Conservation (phyloP, 2,113 vertebrate species). For the Heteronetta atricapilla region DNA sequence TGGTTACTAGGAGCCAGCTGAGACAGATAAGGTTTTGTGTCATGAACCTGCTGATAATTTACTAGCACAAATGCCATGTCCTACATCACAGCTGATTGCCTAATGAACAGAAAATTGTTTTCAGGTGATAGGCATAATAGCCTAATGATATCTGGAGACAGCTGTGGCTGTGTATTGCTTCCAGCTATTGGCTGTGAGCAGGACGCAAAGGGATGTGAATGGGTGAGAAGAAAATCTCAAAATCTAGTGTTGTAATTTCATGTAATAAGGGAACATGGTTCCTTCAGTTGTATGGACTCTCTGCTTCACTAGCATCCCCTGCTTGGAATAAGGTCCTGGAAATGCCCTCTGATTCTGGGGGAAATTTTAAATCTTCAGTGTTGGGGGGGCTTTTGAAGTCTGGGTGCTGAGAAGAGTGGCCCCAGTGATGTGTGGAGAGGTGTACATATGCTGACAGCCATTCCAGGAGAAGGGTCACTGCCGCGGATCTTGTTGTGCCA, state of each 20-base stretch:
- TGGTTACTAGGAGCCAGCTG: neutral
- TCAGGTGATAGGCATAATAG: slow-evolving; percentile 11
- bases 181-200: neutral
- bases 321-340: neutral
- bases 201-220: accelerated
- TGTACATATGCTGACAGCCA: neutral
- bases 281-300: accelerated
- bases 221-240: neutral
- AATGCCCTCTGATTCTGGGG: neutral
- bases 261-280: accelerated
- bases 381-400: neutral
- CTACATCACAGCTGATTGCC: slow-evolving; percentile 5
- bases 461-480: neutral
- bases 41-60: neutral
- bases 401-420: neutral
- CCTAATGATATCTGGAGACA: neutral
- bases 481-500: neutral
- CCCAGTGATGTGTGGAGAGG: neutral
- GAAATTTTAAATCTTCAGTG: neutral
- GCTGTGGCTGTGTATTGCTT: accelerated
- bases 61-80: neutral
- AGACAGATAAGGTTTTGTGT: neutral
- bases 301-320: neutral
- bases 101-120: slow-evolving; percentile 43
- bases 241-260: neutral